Conservation (phyloP, 1,140 invertebrate species). For the Diplogasteroides magnus region DNA sequence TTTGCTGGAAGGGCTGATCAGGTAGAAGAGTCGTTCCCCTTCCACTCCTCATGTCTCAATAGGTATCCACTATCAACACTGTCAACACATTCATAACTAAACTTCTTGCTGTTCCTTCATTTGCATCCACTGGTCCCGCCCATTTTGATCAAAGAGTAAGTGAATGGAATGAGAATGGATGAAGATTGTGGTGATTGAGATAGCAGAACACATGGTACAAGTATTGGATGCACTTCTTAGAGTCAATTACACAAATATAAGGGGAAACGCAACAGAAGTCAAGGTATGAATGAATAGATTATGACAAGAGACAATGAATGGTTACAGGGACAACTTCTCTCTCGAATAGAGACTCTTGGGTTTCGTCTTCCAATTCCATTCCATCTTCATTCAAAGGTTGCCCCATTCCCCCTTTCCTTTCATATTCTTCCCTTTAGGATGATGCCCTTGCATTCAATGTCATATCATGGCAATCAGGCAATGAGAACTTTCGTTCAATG, state of each 20-base stretch:
- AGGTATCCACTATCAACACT: slow-evolving; percentile 24
- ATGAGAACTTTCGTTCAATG: neutral
- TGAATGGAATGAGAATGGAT: neutral
- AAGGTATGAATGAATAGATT: slow-evolving; percentile 1
- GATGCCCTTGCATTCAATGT: neutral
- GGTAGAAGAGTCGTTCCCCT: no score
- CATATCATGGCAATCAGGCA: neutral
- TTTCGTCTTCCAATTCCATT: slow-evolving; percentile 16
- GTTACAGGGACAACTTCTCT: slow-evolving; percentile 11
- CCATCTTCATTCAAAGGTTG: slow-evolving; percentile 1
- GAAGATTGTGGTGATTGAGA: neutral
- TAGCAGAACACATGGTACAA: slow-evolving; percentile 17
- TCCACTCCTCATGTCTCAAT: no score
- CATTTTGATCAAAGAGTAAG: slow-evolving; percentile 23
- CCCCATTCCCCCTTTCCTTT: no score
- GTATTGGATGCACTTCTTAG: slow-evolving; percentile 19
- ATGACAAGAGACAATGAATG: neutral
- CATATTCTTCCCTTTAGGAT: no score
- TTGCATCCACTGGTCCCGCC: slow-evolving; percentile 13
- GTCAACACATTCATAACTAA: slow-evolving; percentile 13
- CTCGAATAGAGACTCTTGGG: slow-evolving; percentile 2
- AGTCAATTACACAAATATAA: slow-evolving; percentile 10
- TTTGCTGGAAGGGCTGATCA: slow-evolving; percentile 20
- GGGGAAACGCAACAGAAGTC: slow-evolving; percentile 18
- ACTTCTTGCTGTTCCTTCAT: slow-evolving; percentile 16